A percentile compares a stretch with the other conserved stretches of the same genome.
Evolutionary conservation across 2,888 invertebrate genomes (phyloP).

Genomic region (Athrips mouffetella): DNA sequence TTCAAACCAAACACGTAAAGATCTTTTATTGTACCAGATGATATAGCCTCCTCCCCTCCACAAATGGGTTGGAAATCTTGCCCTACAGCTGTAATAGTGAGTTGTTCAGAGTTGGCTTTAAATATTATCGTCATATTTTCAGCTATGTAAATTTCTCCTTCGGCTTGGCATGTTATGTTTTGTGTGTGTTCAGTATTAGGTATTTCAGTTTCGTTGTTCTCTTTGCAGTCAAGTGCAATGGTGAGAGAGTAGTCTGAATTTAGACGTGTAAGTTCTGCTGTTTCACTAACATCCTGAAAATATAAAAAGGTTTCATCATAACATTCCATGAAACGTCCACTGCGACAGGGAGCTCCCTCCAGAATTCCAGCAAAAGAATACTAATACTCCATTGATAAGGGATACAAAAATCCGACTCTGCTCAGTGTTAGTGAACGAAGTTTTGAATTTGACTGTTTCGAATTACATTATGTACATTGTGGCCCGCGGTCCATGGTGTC

Average conservation of each 20-base stretch:
- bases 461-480: too few species aligned
- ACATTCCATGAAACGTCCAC: too few species aligned
- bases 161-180: constrained; percentile 35
- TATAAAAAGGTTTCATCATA: too few species aligned
- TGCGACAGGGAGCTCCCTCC: background rate
- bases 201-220: constrained; percentile 23
- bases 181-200: background rate
- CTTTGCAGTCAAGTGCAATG: constrained; percentile 52
- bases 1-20: constrained; percentile 58
- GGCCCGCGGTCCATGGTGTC: too few species aligned
- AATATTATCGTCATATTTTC: constrained; percentile 43
- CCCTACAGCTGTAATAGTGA: constrained; percentile 42
- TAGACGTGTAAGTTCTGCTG: constrained; percentile 51
- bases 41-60: constrained; percentile 28
- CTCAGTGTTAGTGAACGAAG: too few species aligned
- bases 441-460: too few species aligned
- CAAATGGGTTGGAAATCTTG: constrained; percentile 45
- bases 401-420: too few species aligned
- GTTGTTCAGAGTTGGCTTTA: constrained; percentile 36
- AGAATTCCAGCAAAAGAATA: constrained; percentile 3
- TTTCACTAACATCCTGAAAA: constrained; percentile 47
- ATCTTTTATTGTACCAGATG: constrained; percentile 39
- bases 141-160: constrained; percentile 49
- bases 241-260: constrained; percentile 45
- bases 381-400: too few species aligned